Evolutionary conservation across 2,888 invertebrate species (phyloP).

Genomic region (Drosophila mettleri): DNA sequence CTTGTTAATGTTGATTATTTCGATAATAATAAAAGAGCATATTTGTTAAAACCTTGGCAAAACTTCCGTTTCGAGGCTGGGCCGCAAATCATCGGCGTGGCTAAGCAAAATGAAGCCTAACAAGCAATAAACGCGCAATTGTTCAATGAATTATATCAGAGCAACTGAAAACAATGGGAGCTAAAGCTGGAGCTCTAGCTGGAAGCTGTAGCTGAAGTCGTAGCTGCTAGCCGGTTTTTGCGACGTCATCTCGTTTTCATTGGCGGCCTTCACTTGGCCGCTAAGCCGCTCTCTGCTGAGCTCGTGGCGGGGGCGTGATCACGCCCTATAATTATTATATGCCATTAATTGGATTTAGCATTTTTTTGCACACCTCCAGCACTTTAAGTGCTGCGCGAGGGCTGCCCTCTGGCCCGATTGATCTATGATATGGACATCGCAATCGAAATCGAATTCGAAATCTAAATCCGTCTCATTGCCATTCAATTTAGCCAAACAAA

Average conservation of each 20-base stretch:
- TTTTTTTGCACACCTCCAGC: slow-evolving; percentile 46
- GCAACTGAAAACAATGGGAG: slow-evolving; percentile 12
- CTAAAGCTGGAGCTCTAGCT: neutral
- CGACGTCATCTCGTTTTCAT: slow-evolving; percentile 53
- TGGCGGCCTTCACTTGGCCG: slow-evolving; percentile 37
- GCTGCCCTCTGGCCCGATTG: slow-evolving; percentile 28
- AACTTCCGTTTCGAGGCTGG: slow-evolving; percentile 39
- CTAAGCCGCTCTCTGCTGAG: slow-evolving; percentile 55
- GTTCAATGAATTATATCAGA: slow-evolving; percentile 51
- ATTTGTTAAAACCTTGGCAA: slow-evolving; percentile 36
- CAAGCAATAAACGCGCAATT: slow-evolving; percentile 58
- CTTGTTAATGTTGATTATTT: slow-evolving; percentile 56
- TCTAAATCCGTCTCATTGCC: slow-evolving; percentile 46
- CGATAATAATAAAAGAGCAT: slow-evolving; percentile 35
- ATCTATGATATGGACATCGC: slow-evolving; percentile 42
- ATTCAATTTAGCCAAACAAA: slow-evolving; percentile 11
- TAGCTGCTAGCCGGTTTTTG: slow-evolving; percentile 54
- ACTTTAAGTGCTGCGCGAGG: slow-evolving; percentile 13
- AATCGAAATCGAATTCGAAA: slow-evolving; percentile 28
- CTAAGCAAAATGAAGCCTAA: slow-evolving; percentile 51
- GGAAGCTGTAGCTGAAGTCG: too few relatives aligned
- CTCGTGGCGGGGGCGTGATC: slow-evolving; percentile 33
- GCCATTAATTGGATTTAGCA: slow-evolving; percentile 75
- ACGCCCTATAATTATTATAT: slow-evolving; percentile 48
- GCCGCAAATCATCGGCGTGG: slow-evolving; percentile 25